Evolutionary conservation across 1,140 invertebrate species (phyloP).

Genomic region (Leptoteleia sp.): DNA sequence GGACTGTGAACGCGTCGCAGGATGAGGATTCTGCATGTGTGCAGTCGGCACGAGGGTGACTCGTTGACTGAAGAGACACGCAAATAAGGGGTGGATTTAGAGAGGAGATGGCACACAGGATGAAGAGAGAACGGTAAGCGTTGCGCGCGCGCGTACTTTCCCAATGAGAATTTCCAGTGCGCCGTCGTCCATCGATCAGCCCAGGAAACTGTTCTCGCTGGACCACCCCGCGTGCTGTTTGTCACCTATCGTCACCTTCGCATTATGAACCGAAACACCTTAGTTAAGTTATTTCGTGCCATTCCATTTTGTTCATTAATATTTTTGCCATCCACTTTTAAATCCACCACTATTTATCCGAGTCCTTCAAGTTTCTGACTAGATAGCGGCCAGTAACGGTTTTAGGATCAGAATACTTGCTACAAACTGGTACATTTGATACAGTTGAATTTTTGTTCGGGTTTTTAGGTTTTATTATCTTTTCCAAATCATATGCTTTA

Average conservation of each 20-base stretch:
- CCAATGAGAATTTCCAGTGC: slow-evolving; percentile 76
- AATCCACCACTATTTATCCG: too few species aligned
- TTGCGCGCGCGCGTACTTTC: slow-evolving; percentile 70
- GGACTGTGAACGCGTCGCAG: slow-evolving; percentile 52
- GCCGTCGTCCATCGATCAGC: slow-evolving; percentile 80
- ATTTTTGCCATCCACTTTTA: too few species aligned
- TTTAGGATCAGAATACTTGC: too few species aligned
- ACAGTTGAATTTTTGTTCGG: too few species aligned
- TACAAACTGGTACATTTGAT: too few species aligned
- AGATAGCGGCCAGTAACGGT: too few species aligned
- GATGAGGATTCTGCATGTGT: slow-evolving; percentile 60
- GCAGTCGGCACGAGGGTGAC: slow-evolving; percentile 69
- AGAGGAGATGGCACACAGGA: slow-evolving; percentile 48
- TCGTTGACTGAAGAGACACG: slow-evolving; percentile 75
- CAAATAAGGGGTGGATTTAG: slow-evolving; percentile 63
- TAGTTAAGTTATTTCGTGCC: too few species aligned
- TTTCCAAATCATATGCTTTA: too few species aligned
- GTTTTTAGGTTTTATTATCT: too few species aligned
- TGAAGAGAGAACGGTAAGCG: slow-evolving; percentile 49
- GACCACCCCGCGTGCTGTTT: slow-evolving; percentile 74
- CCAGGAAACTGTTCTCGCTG: slow-evolving; percentile 78
- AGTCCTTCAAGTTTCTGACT: too few species aligned
- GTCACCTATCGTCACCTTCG: slow-evolving; percentile 59
- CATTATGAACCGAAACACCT: slow-evolving; percentile 35
- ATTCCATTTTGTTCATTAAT: too few species aligned